phyloP scores from a whole-genome alignment of 2,797 vertebrate genomes.

The Rhynchotus rufescens region DNA sequence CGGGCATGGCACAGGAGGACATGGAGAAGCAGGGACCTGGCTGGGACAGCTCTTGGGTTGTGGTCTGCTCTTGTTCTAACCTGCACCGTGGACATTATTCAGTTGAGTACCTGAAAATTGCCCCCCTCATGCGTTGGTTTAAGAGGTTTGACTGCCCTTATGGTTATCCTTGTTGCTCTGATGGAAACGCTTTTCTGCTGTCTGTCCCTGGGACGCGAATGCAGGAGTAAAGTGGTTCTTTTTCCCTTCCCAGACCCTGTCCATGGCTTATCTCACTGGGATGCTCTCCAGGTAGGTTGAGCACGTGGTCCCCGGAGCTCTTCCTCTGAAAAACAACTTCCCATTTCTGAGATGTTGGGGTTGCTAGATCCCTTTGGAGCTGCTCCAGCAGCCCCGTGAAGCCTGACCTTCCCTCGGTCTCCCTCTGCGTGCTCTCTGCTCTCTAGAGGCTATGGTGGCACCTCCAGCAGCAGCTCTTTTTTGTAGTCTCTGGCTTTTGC shows the following conservation, averaged over 20 bases:
- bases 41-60: neutral
- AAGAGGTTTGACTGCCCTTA: neutral
- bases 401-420: neutral
- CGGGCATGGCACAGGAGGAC: neutral
- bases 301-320: neutral
- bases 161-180: neutral
- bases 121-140: neutral
- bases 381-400: neutral
- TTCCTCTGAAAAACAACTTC: neutral
- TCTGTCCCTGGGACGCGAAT: neutral
- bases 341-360: neutral
- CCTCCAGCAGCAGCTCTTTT: neutral
- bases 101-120: neutral
- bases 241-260: slow-evolving; percentile 84
- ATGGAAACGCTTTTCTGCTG: neutral
- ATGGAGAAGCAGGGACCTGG: neutral
- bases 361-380: neutral
- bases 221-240: neutral
- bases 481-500: neutral
- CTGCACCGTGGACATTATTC: neutral
- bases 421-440: neutral
- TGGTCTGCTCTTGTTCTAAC: neutral
- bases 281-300: slow-evolving; percentile 91
- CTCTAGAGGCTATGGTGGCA: neutral
- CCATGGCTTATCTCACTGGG: slow-evolving; percentile 93